These are phyloP conservation scores for Hylaea fasciaria DNA, from an alignment of 2,888 invertebrate genomes.

Conservation along the genomic window DNA sequence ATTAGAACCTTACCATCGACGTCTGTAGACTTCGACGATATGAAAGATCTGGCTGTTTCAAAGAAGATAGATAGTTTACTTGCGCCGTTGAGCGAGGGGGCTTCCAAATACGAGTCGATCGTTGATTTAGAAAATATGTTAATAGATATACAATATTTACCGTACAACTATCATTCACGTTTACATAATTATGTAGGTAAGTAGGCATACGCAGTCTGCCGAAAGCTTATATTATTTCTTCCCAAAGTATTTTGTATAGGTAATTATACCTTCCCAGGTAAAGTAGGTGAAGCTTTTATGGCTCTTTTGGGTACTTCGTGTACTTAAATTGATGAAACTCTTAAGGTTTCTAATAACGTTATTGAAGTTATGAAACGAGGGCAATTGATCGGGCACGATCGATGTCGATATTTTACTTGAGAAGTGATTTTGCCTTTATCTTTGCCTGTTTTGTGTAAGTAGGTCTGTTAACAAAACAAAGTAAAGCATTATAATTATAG, in stretches of 20 bases:
- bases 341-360: constrained; percentile 33
- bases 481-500: too few relatives aligned
- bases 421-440: constrained; percentile 20
- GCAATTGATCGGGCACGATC: constrained; percentile 27
- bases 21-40: constrained; percentile 37
- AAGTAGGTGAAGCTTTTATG: constrained; percentile 11
- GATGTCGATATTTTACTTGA: constrained; percentile 26
- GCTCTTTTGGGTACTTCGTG: constrained; percentile 14
- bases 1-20: constrained; percentile 52
- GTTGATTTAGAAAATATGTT: constrained; percentile 33
- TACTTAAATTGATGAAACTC: constrained; percentile 38
- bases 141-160: constrained; percentile 21
- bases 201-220: too few relatives aligned
- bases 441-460: neutral
- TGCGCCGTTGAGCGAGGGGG: constrained; percentile 26
- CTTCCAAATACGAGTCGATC: constrained; percentile 39
- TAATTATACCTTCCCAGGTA: neutral
- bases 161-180: too few relatives aligned
- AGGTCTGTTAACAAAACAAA: too few relatives aligned
- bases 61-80: constrained; percentile 9
- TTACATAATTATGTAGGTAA: too few relatives aligned
- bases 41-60: constrained; percentile 21
- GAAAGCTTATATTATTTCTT: too few relatives aligned
- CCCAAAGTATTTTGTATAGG: too few relatives aligned
- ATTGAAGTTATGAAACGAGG: constrained; percentile 32